These are phyloP conservation scores for Lophochroa leadbeateri DNA, from an alignment of 2,113 vertebrate species.

Conservation along the genomic window DNA sequence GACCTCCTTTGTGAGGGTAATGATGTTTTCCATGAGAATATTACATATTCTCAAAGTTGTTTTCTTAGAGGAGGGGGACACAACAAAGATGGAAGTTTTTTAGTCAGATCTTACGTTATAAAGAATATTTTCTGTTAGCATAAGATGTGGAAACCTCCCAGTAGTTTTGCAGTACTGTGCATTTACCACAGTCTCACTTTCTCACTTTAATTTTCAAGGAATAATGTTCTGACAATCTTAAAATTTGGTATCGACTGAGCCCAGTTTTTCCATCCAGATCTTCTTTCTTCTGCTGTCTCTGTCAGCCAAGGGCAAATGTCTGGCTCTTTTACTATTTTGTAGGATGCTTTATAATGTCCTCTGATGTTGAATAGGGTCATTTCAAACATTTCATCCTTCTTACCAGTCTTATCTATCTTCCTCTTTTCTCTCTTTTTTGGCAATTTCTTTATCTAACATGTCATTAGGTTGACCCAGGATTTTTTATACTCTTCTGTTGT, in stretches of 20 bases:
- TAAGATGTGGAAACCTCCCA: neutral
- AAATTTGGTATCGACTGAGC: neutral
- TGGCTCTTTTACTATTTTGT: neutral
- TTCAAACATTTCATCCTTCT: neutral
- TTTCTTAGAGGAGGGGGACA: neutral
- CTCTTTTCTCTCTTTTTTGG: neutral
- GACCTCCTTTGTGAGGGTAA: neutral
- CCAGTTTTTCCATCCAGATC: neutral
- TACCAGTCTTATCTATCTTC: neutral
- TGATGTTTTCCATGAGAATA: neutral
- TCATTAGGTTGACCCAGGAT: neutral
- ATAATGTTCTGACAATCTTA: neutral
- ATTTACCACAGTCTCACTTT: neutral
- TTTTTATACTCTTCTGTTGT: neutral
- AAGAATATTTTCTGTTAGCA: neutral
- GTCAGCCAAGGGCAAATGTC: neutral
- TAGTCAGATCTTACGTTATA: neutral
- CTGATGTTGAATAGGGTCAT: neutral
- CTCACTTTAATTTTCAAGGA: neutral
- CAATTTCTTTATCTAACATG: neutral
- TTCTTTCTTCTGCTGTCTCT: neutral
- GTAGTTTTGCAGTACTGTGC: neutral
- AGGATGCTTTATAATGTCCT: neutral
- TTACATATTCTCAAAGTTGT: neutral
- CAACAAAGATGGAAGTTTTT: neutral